Percentiles rank a stretch among this genome's conserved stretches.
phyloP scores from a whole-genome alignment of 2,113 vertebrate species.

The Phaetusa simplex region DNA sequence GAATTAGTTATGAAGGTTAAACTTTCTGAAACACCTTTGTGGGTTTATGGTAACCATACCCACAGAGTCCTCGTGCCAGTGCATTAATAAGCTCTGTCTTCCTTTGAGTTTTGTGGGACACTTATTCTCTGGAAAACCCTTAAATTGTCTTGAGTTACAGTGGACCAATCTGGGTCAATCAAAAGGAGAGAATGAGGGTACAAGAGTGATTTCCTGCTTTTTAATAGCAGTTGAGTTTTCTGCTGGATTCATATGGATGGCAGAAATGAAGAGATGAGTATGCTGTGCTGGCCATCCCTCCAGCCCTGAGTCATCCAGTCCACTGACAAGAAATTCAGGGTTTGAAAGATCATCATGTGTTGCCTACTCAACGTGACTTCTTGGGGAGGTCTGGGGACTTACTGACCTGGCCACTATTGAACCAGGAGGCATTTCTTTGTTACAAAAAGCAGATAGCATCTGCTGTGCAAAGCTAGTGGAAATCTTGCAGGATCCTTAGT shows the following conservation, averaged over 20 bases:
- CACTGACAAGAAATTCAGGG: not conserved
- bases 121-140: not conserved
- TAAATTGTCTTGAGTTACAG: not conserved
- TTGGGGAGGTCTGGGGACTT: not conserved
- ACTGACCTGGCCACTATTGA: not conserved
- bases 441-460: not conserved
- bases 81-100: not conserved
- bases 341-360: not conserved
- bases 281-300: not conserved
- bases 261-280: not conserved
- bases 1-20: not conserved
- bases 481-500: not conserved
- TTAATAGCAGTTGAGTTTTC: not conserved
- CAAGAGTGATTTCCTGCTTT: not conserved
- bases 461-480: not conserved
- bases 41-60: not conserved
- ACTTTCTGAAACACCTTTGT: not conserved
- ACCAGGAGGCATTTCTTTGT: not conserved
- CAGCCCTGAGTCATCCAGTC: not conserved
- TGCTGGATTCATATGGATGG: not conserved
- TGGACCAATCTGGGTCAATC: not conserved
- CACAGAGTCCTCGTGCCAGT: rapidly evolving
- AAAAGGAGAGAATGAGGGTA: not conserved
- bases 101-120: not conserved
- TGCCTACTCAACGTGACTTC: not conserved